phyloP scores from a whole-genome alignment of 2,113 vertebrate genomes.

The Felis catus region F.catus_Fca126_mat1.0 CM031416.1:62256001-62256500 shows the following conservation, averaged over 20 bases:
- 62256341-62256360: neutral
- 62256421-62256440: neutral
- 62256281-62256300: neutral
- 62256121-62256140: neutral
- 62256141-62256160: neutral
- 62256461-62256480: neutral
- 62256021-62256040: neutral
- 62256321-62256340: neutral
- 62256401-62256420: neutral
- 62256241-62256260: conserved; percentile 21
- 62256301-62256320: neutral
- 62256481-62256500: neutral
- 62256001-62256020: neutral
- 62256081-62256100: neutral
- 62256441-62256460: neutral
- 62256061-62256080: neutral
- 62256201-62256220: neutral
- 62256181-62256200: conserved; percentile 31
- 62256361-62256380: neutral
- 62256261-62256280: neutral
- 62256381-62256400: neutral
- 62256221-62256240: neutral
- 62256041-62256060: neutral
- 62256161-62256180: neutral
- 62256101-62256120: neutral